A percentile compares a stretch with the other conserved stretches of the same genome.
These are phyloP conservation scores for Druceiella hillmani DNA, from an alignment of 2,888 invertebrate species.

Conservation along the genomic window DNA sequence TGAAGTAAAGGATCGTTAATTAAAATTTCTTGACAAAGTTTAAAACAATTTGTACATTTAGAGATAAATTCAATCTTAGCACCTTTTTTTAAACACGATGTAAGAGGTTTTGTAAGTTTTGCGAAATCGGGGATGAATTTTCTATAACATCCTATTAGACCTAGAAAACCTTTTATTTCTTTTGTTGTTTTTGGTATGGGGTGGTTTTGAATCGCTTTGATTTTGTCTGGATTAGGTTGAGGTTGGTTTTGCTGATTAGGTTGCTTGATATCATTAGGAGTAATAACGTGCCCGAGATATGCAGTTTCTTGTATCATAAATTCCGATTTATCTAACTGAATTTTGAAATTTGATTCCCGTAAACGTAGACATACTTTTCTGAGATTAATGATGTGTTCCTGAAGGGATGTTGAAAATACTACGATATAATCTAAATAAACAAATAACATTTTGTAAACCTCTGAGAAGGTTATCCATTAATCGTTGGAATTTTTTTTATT, in stretches of 20 bases:
- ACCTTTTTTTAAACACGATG: slow-evolving; percentile 19
- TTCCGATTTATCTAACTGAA: neutral
- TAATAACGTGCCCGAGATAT: slow-evolving; percentile 28
- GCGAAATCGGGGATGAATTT: slow-evolving; percentile 18
- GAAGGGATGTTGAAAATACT: slow-evolving; percentile 18
- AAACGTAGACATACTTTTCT: too few species aligned
- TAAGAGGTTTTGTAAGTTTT: slow-evolving; percentile 22
- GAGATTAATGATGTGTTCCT: slow-evolving; percentile 23
- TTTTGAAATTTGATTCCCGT: slow-evolving; percentile 5
- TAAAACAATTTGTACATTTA: too few species aligned
- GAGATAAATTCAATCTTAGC: too few species aligned
- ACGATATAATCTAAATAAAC: slow-evolving; percentile 27
- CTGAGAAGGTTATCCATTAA: slow-evolving; percentile 27
- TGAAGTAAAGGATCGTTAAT: slow-evolving; percentile 18
- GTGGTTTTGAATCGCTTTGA: slow-evolving; percentile 19
- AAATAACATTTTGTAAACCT: slow-evolving; percentile 20
- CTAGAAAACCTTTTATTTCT: too few species aligned
- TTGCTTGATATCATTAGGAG: too few species aligned
- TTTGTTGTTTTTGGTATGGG: slow-evolving; percentile 20
- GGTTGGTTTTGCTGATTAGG: slow-evolving; percentile 23
- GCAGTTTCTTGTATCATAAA: slow-evolving; percentile 10
- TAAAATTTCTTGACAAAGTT: slow-evolving; percentile 16
- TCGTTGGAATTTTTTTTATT: slow-evolving; percentile 30
- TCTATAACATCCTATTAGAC: too few species aligned
- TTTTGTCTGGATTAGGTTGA: slow-evolving; percentile 25